Conservation (phyloP, 2,797 vertebrate genomes). For the Rhabdomys pumilio region DNA sequence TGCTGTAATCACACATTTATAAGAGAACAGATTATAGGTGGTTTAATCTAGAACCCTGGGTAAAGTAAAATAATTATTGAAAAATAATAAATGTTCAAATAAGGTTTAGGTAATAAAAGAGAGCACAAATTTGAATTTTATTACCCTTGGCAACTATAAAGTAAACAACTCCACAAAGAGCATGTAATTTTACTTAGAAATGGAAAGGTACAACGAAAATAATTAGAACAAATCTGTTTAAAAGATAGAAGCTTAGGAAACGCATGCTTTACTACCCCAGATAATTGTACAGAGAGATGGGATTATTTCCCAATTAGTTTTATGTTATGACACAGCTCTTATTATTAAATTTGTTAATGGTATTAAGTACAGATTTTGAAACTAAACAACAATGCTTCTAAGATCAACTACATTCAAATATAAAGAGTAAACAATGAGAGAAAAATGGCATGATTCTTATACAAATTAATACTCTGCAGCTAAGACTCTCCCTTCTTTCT, state of each 20-base stretch:
- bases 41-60: not conserved
- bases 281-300: not conserved
- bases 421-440: not conserved
- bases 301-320: not conserved
- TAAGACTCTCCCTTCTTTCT: not conserved
- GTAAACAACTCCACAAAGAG: not conserved
- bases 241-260: not conserved
- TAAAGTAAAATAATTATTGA: not conserved
- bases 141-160: not conserved
- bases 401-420: not conserved
- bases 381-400: not conserved
- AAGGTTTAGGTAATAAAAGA: constrained; percentile 1
- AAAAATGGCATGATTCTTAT: not conserved
- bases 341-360: not conserved
- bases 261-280: not conserved
- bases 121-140: not conserved
- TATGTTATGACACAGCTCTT: not conserved
- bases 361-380: constrained; percentile 2
- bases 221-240: not conserved
- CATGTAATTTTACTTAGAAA: not conserved
- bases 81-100: not conserved
- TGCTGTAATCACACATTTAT: not conserved
- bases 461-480: not conserved
- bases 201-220: not conserved
- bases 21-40: not conserved